phyloP scores from a whole-genome alignment of 1,140 invertebrate species.

The Polyergus mexicanus region DNA sequence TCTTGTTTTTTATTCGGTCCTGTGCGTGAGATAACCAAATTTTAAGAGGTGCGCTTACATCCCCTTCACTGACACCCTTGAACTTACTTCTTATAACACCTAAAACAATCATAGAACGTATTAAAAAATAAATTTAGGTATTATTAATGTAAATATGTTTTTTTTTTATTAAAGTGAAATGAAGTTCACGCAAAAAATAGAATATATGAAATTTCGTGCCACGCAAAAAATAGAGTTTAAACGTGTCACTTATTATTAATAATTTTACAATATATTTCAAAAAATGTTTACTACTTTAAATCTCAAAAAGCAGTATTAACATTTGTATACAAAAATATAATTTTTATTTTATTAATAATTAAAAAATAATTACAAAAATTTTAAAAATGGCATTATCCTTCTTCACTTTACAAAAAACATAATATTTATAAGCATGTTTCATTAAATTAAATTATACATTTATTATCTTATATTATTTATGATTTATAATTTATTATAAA shows the following conservation, averaged over 20 bases:
- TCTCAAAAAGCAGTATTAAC: not conserved
- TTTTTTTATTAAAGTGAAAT: not conserved
- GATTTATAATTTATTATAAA: too few species aligned
- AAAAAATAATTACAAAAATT: slow-evolving; percentile 5
- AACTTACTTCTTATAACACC: slow-evolving; percentile 25
- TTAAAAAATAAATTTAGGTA: not conserved
- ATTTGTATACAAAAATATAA: slow-evolving; percentile 1
- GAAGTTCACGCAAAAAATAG: too few species aligned
- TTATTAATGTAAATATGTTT: not conserved
- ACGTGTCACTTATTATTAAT: not conserved
- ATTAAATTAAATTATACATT: too few species aligned
- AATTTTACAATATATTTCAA: not conserved
- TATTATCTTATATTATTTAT: too few species aligned
- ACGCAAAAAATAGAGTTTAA: not conserved
- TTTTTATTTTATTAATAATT: not conserved
- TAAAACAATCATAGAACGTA: slow-evolving; percentile 5
- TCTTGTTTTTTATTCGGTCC: slow-evolving; percentile 3
- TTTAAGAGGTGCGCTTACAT: slow-evolving; percentile 5
- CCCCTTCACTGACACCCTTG: not conserved
- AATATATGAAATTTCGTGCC: too few species aligned
- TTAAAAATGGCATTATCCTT: not conserved
- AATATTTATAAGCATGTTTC: too few species aligned
- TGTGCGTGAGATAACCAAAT: not conserved
- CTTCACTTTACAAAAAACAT: too few species aligned
- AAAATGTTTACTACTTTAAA: not conserved